Conservation (phyloP, 1,140 invertebrate genomes). For the Danaus plexippus region DNA sequence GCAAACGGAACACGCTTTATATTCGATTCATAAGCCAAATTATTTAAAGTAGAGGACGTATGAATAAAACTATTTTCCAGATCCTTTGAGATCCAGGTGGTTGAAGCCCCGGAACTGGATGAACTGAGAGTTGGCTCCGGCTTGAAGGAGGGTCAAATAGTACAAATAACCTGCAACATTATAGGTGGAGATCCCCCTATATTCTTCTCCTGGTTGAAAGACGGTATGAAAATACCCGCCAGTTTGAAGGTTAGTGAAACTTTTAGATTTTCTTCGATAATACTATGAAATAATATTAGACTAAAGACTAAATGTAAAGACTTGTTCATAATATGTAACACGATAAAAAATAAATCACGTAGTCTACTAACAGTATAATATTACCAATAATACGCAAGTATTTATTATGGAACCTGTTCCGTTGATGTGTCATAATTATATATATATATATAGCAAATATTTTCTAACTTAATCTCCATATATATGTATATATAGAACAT, state of each 20-base stretch:
- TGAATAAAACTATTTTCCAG: constrained; percentile 26
- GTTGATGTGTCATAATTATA: too few relatives aligned
- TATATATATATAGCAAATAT: too few relatives aligned
- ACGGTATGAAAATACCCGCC: constrained; percentile 79
- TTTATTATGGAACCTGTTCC: too few relatives aligned
- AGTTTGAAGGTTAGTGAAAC: constrained; percentile 74
- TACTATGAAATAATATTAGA: neutral
- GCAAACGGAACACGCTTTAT: too few relatives aligned
- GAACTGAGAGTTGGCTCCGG: constrained; percentile 71
- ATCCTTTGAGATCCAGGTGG: constrained; percentile 78
- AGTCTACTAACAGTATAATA: neutral
- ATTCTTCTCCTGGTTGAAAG: constrained; percentile 90
- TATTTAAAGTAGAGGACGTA: neutral
- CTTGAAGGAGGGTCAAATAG: constrained; percentile 88
- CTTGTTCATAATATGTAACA: too few relatives aligned
- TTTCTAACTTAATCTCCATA: too few relatives aligned
- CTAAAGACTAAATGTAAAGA: too few relatives aligned
- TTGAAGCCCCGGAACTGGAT: constrained; percentile 82
- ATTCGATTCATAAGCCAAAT: too few relatives aligned
- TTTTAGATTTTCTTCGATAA: neutral
- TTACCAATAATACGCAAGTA: too few relatives aligned
- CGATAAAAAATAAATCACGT: neutral
- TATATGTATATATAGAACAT: too few relatives aligned
- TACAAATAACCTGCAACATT: constrained; percentile 92
- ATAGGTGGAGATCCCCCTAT: constrained; percentile 92